A percentile compares a stretch with the other conserved stretches of the same genome.
phyloP scores from a whole-genome alignment of 2,113 vertebrate species.

The Prochilodus magdalenae region DNA sequence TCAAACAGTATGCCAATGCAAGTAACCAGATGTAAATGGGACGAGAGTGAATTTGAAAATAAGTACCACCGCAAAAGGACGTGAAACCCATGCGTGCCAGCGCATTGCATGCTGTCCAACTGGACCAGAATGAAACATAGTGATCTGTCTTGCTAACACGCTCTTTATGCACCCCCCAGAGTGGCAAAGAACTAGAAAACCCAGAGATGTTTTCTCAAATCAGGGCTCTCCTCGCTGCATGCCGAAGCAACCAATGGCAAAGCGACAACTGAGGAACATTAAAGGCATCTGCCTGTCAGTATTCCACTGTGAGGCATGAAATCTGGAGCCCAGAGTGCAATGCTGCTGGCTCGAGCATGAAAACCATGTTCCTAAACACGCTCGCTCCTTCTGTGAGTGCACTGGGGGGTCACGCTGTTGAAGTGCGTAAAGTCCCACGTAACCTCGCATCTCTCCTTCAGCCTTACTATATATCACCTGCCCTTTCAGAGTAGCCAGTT shows the following conservation, averaged over 20 bases:
- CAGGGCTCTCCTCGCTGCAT: not conserved
- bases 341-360: not conserved
- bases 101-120: not conserved
- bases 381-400: not conserved
- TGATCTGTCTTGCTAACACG: not conserved
- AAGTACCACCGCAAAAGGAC: not conserved
- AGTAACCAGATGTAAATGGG: not conserved
- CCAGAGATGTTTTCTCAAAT: not conserved
- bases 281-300: constrained; percentile 13
- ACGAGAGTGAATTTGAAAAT: not conserved
- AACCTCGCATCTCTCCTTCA: not conserved
- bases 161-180: not conserved
- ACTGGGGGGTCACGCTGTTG: not conserved
- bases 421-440: not conserved
- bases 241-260: not conserved
- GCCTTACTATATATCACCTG: not conserved
- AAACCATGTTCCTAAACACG: constrained; percentile 21
- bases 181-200: not conserved
- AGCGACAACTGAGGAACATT: not conserved
- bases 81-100: not conserved
- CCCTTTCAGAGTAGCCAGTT: constrained; percentile 1
- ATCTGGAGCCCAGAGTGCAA: not conserved
- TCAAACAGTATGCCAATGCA: constrained; percentile 6
- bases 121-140: not conserved
- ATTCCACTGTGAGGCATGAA: constrained; percentile 5